Base-by-base conservation (phyloP, 2,888 invertebrate species). In the Tiphia femorata region DNA sequence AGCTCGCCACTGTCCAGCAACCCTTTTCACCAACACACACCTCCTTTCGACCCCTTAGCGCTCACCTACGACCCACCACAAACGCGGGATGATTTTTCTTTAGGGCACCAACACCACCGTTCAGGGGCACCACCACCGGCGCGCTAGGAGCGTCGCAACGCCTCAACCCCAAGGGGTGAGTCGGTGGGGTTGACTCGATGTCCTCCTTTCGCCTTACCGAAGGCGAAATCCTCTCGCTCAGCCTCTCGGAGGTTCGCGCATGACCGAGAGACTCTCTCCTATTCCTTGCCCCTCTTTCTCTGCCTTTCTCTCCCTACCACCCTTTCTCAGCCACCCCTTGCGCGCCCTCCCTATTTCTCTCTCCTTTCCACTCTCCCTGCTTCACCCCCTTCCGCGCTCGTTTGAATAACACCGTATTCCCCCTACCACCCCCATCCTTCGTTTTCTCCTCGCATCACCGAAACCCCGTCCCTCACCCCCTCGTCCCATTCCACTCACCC, bases 1-100 rank as follows among this genome's bases (percentile, higher is more conserved):
- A 81, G 83, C 72, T 81, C 83, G 82, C 82, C 83, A 83, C 83
- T 78, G 81, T 83, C 82, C 83, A 77, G 83, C 72, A 75, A 78
- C 78, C 81, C 80, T 79, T 38, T 82, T 75, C 70, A 67, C 74
- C 67, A 71, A 71, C 64, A 78, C 78, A 63, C 49, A 35, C 60
- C 43, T 47, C 16, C 49, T 53, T n/a, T 33, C 71, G 74, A 72
- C 77, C 79, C 81, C 81, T 80, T 80, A 77, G 76, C 52, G 69
- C 73, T 67, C 71, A 74, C 73, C 65, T 60, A 77, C 62, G 64
- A 68, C 62, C 58, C 66, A 62, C 62, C 52, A 65, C 73, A 56
- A 57, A 60, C 63, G 44, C 67, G 62, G 53, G 73, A 67, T 62
- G 74, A 80, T 82, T 82, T 82, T 82, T 81, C 80, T 81, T 82